Evolutionary conservation across 37 sponge, comb jelly and placozoan genomes (phyloP).

Genomic region (Crambe crambe): DNA sequence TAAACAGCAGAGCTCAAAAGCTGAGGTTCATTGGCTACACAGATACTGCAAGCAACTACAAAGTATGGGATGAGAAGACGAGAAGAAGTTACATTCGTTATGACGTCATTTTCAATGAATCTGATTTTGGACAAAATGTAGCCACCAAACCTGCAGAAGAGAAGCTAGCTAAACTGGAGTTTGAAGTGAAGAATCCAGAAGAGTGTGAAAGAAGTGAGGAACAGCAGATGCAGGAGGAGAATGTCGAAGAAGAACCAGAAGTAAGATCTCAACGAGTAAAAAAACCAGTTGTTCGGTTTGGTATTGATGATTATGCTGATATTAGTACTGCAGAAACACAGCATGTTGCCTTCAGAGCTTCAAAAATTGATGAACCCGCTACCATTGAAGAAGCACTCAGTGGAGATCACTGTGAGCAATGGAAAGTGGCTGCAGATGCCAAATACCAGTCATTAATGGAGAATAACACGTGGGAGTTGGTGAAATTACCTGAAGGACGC

Average conservation of each 20-base stretch:
- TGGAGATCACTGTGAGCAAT: conserved; percentile 14
- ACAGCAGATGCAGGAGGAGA: background rate
- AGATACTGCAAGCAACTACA: conserved; percentile 24
- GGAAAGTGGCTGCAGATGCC: conserved; percentile 52
- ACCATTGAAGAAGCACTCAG: conserved; percentile 31
- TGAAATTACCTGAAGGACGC: conserved; percentile 25
- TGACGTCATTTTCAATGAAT: conserved; percentile 32
- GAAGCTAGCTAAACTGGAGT: too few relatives aligned
- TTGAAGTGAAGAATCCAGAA: background rate
- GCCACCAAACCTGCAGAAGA: too few relatives aligned
- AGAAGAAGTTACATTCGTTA: background rate
- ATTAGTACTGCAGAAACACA: background rate
- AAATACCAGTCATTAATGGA: conserved; percentile 58
- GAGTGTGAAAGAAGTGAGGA: background rate
- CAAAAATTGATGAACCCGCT: background rate
- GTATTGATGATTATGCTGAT: conserved; percentile 38
- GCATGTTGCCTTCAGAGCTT: background rate
- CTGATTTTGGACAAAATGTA: too few relatives aligned
- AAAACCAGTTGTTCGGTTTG: conserved; percentile 17
- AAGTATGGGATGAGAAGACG: background rate
- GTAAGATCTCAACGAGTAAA: conserved; percentile 1
- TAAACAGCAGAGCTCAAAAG: conserved; percentile 46
- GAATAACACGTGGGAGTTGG: conserved; percentile 59
- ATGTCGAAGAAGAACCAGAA: background rate
- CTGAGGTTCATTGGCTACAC: conserved; percentile 37